Evolutionary conservation across 1,140 invertebrate genomes (phyloP), one percentile per base, ranked within the genome.

Genomic region (Bombus confusus): DNA sequence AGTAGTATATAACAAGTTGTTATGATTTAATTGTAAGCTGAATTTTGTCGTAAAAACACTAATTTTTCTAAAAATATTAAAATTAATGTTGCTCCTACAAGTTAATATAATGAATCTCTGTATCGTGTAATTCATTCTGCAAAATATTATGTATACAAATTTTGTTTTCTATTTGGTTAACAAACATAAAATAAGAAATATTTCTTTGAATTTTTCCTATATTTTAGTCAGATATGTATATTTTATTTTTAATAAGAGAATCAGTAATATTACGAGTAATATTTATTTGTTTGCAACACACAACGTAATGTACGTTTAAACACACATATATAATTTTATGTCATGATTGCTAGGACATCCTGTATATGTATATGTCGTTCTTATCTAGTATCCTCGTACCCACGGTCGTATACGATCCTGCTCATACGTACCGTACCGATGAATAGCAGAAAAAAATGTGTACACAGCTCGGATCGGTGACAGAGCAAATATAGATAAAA

Each of bases 61-160:
- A 43, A 66, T n/a, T 13, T 62, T 73, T 52, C 62, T 68, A n/a
- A 2, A 83, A 12, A 15, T 22, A 62, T 62, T 34, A 68, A 72
- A 31, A 28, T 81, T 59, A 25, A 90, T 41, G 28, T 31, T 85
- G 34, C 2, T 52, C 39, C 66, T 69, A 10, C 78, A 83, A 10
- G 28, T 81, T 25, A 39, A 68, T 43, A 68, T 25, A 18, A 68
- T 31, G n/a, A 69, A 74, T 13, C 66, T 87, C 12, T 87, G 78
- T 39, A 90, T 79, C 31, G 39, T 52, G n/a, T n/a, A 57, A 85
- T 31, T 87, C 88, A 89, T 90, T 69, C 74, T 77, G 37, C 18
- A n/a, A 31, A 52, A 28, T 78, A 57, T 88, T 71, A n/a, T 59
- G 34, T n/a, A 47, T 31, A 52, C 73, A 15, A 37, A 18, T 34